phyloP scores from a whole-genome alignment of 2,113 vertebrate species.

The Pipa parva region DNA sequence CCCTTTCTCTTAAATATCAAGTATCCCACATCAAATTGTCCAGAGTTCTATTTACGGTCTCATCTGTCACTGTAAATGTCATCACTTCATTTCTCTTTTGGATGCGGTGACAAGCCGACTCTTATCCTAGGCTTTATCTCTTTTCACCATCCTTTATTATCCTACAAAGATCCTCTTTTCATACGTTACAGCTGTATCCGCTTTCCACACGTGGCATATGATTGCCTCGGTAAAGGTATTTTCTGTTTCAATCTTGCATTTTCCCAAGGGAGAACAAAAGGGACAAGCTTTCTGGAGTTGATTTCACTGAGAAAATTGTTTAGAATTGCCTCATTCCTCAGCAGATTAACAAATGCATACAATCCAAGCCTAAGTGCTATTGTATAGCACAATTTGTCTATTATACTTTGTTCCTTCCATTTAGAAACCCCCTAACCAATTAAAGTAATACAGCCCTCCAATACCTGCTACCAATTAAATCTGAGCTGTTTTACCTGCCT shows the following conservation, averaged over 20 bases:
- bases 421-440: constrained; percentile 93
- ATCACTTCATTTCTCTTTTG: constrained; percentile 83
- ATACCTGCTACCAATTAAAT: constrained; percentile 99
- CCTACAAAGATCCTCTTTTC: constrained; percentile 83
- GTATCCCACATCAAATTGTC: constrained; percentile 80
- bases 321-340: constrained; percentile 99
- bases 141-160: constrained; percentile 82
- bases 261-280: constrained; percentile 95
- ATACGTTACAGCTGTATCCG: constrained; percentile 86
- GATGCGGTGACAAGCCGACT: constrained; percentile 80
- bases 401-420: constrained; percentile 98
- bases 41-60: constrained; percentile 77
- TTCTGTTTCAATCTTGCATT: constrained; percentile 99
- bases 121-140: constrained; percentile 87
- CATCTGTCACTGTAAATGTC: constrained; percentile 94
- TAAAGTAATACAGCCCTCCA: constrained; percentile 98
- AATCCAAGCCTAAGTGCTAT: constrained; percentile 96
- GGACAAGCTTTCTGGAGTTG: constrained; percentile 90
- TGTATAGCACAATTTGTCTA: constrained; percentile 98
- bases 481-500: constrained; percentile 94
- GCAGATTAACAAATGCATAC: constrained; percentile 98
- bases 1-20: constrained; percentile 90
- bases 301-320: constrained; percentile 98
- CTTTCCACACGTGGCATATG: constrained; percentile 96
- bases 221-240: constrained; percentile 96